Base-by-base conservation (phyloP, 2,888 invertebrate species). In the Sinopyrophorus schimmeli region DNA sequence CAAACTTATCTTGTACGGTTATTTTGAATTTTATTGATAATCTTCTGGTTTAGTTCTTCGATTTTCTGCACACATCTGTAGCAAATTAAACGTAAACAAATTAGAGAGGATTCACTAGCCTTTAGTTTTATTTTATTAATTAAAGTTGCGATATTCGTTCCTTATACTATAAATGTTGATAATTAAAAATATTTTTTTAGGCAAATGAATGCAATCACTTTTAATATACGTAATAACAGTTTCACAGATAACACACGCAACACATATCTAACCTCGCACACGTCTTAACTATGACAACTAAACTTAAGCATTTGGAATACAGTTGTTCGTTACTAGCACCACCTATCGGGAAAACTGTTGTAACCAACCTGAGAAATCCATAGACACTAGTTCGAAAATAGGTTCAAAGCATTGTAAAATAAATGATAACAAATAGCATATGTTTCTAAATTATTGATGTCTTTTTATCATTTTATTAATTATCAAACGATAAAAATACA, bases 231-330 rank as follows among this genome's bases (percentile, higher is more conserved):
- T 43, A 35, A 30, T 42, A 30, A 23, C 5, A 46, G 17, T 38
- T 16, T 17, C 30, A 42, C 40, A 23, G 40, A 34, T 30, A 27
- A 34, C 47, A 47, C 53, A 47, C 53, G 49, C 54, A 42, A 42
- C 47, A 38, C 43, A 47, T 42, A 55, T 52, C 48, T 55, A 40
- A 46, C 39, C 54, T 54, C 54, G 44, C 54, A 51, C 53, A 56
- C 56, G 51, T 56, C 56, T 51, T 50, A 38, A 43, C 46, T 42
- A 34, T 15, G 24, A 32, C 38, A 38, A 38, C 38, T 38, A n/a
- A 6, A 11, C 6, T 10, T 28, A 24, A 10, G 34, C 34, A 34
- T 40, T 38, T 20, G 20, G 21, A 27, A 42, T 37, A 20, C 5
- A 20, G 28, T 39, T 20, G 21, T 6, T 20, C 7, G 3, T 10